Evolutionary conservation across 2,888 invertebrate genomes (phyloP).

Genomic region (Catotricha subobsoleta): DNA sequence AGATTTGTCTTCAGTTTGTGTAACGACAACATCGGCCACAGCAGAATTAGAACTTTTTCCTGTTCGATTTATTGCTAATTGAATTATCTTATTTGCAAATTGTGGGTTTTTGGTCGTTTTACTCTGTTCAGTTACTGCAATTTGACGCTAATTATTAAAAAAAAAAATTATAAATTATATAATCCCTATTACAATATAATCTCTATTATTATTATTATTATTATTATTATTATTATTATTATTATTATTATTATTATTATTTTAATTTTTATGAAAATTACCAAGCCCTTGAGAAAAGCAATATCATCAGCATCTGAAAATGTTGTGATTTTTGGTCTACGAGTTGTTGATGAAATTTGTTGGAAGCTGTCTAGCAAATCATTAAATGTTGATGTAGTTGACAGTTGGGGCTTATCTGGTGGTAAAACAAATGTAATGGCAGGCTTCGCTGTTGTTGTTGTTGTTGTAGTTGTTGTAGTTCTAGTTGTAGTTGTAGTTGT

Average conservation of each 20-base stretch:
- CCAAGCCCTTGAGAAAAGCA: slow-evolving; percentile 41
- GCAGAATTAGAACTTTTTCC: slow-evolving; percentile 8
- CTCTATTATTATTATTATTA: no score
- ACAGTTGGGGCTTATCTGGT: slow-evolving; percentile 17
- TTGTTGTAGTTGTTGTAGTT: slow-evolving; percentile 16
- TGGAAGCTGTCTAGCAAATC: slow-evolving; percentile 11
- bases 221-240: no score
- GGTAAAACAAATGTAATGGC: no score
- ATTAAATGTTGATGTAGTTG: slow-evolving; percentile 12
- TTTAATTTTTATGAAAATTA: no score
- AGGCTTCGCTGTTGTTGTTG: slow-evolving; percentile 20
- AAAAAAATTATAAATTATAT: background rate
- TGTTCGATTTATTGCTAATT: slow-evolving; percentile 31
- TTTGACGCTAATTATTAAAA: slow-evolving; percentile 14
- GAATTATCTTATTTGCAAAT: slow-evolving; percentile 36
- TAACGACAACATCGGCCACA: background rate
- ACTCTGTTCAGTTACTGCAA: slow-evolving; percentile 11
- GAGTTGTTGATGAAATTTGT: slow-evolving; percentile 19
- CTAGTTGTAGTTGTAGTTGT: slow-evolving; percentile 18
- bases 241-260: no score
- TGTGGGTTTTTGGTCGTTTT: slow-evolving; percentile 15
- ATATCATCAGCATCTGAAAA: slow-evolving; percentile 38
- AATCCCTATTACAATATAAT: no score
- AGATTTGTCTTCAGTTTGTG: background rate
- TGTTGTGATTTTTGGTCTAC: slow-evolving; percentile 27